Conservation (phyloP, 2,888 invertebrate genomes). For the Dyspetes luteomarginatus region DNA sequence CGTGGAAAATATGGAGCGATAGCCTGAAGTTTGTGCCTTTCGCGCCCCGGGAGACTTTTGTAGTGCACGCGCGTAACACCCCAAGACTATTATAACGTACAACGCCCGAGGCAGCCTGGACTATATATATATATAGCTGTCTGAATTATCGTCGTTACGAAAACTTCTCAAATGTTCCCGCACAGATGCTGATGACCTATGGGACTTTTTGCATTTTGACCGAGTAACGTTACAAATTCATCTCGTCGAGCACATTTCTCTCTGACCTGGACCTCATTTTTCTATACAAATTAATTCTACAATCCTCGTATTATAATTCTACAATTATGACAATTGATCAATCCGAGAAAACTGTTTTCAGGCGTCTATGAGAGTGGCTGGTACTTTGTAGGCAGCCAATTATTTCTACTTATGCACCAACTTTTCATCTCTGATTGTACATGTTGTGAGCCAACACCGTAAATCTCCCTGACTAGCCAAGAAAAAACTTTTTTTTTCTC, state of each 20-base stretch:
- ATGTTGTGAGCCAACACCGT: too few species aligned
- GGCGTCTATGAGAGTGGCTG: too few species aligned
- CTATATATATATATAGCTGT: background rate
- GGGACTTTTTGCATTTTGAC: background rate
- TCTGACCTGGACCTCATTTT: background rate
- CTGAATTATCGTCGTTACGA: conserved; percentile 40
- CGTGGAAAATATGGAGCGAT: conserved; percentile 26
- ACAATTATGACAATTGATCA: background rate
- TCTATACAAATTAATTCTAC: background rate
- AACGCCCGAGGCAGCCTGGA: conserved; percentile 1
- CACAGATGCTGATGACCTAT: conserved; percentile 42
- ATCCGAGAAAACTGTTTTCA: too few species aligned
- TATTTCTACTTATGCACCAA: too few species aligned
- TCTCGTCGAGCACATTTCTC: background rate
- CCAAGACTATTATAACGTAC: conserved; percentile 4
- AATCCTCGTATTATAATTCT: background rate
- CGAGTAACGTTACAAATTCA: background rate
- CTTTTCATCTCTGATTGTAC: too few species aligned
- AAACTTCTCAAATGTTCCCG: conserved; percentile 37
- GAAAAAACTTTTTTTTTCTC: too few species aligned
- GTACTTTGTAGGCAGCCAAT: too few species aligned
- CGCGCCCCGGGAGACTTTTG: conserved; percentile 20
- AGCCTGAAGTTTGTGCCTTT: conserved; percentile 35
- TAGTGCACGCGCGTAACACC: background rate
- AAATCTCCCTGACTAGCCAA: too few species aligned